A percentile compares a stretch with the other conserved stretches of the same genome.
Evolutionary conservation across 2,113 vertebrate genomes (phyloP).

Genomic region (Macaca fascicularis): T2T-MFA8v1.1 NC_088386.1:17266001-17266500

Average conservation of each 20-base stretch:
- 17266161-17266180: not conserved
- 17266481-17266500: not conserved
- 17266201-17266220: not conserved
- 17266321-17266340: not conserved
- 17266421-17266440: not conserved
- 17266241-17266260: not conserved
- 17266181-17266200: not conserved
- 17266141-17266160: not conserved
- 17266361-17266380: not conserved
- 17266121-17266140: not conserved
- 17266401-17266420: not conserved
- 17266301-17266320: not conserved
- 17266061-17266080: not conserved
- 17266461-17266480: not conserved
- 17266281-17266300: not conserved
- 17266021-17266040: not conserved
- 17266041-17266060: not conserved
- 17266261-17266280: not conserved
- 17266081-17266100: not conserved
- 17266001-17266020: not conserved
- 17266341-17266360: not conserved
- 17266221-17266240: not conserved
- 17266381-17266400: not conserved
- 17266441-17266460: not conserved
- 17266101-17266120: rapidly evolving